A percentile compares a stretch with the other conserved stretches of the same genome.
Conservation (phyloP, 2,888 invertebrate genomes). For the Koerneria pararmatus region DNA sequence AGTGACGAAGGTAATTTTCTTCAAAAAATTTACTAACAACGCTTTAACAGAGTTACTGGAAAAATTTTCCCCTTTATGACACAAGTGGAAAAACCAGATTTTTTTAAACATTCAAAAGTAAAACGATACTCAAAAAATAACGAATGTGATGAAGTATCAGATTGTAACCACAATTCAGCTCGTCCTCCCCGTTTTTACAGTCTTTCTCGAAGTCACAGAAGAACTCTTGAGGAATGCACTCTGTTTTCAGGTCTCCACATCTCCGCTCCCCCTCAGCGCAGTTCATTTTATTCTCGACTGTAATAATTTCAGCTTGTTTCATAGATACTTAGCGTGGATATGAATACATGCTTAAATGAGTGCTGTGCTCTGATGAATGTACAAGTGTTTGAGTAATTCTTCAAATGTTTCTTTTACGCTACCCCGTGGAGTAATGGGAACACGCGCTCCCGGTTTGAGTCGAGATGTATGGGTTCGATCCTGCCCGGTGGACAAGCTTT, state of each 20-base stretch:
- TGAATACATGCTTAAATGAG: too few relatives aligned
- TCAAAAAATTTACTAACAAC: conserved; percentile 14
- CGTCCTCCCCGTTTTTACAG: conserved; percentile 47
- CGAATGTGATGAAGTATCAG: too few relatives aligned
- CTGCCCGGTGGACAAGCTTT: too few relatives aligned
- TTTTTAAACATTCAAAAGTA: background rate
- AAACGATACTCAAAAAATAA: background rate
- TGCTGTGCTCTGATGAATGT: background rate
- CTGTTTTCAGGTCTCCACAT: conserved; percentile 26
- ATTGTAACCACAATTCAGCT: conserved; percentile 41
- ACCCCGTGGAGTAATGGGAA: too few relatives aligned
- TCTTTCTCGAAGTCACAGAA: conserved; percentile 50
- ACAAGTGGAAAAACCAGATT: background rate
- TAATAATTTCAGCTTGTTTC: too few relatives aligned
- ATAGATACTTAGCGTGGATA: too few relatives aligned
- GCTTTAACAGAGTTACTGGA: background rate
- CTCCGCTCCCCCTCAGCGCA: conserved; percentile 27
- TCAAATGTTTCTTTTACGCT: background rate
- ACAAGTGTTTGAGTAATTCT: background rate
- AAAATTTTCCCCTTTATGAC: background rate
- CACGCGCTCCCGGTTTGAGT: too few relatives aligned
- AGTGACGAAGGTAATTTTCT: conserved; percentile 44
- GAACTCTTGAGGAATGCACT: conserved; percentile 43
- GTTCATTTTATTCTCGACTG: background rate
- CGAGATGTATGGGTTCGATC: too few relatives aligned